Percentiles rank a stretch among this genome's conserved stretches.
These are phyloP conservation scores for Zaprionus bogoriensis DNA, from an alignment of 2,888 invertebrate genomes.

Conservation along the genomic window DNA sequence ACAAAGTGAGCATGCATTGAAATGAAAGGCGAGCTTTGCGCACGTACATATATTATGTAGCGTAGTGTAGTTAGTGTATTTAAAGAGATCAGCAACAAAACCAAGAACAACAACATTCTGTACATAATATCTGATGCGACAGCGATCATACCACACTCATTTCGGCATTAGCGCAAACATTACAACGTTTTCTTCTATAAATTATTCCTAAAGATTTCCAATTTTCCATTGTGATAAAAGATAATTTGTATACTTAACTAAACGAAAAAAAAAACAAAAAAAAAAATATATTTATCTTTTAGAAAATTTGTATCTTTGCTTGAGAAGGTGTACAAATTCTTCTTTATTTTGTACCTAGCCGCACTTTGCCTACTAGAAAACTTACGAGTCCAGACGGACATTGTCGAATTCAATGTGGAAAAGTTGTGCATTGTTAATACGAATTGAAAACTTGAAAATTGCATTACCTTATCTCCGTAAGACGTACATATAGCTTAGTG, in stretches of 20 bases:
- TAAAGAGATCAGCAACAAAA: conserved; percentile 18
- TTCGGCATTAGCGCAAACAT: conserved; percentile 47
- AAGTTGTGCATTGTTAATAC: conserved; percentile 55
- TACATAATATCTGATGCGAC: conserved; percentile 47
- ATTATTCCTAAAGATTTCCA: conserved; percentile 58
- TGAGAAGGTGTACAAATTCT: conserved; percentile 49
- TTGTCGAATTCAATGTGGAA: conserved; percentile 58
- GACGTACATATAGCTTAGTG: conserved; percentile 58
- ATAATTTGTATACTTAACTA: conserved; percentile 67
- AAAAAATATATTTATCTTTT: conserved; percentile 61
- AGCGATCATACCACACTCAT: conserved; percentile 48
- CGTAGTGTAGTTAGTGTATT: conserved; percentile 48
- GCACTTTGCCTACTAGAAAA: conserved; percentile 72
- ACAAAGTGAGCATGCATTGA: conserved; percentile 25
- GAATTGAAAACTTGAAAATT: conserved; percentile 39
- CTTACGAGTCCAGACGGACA: conserved; percentile 53
- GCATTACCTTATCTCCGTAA: conserved; percentile 54
- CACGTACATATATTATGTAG: conserved; percentile 56
- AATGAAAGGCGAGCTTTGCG: conserved; percentile 1
- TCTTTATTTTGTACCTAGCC: conserved; percentile 52
- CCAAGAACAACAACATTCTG: conserved; percentile 37
- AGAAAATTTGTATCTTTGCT: conserved; percentile 46
- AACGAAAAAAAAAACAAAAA: not conserved
- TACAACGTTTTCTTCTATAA: conserved; percentile 40
- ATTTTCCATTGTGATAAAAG: conserved; percentile 73